phyloP scores from a whole-genome alignment of 2,113 vertebrate genomes.

The Phainopepla nitens region DNA sequence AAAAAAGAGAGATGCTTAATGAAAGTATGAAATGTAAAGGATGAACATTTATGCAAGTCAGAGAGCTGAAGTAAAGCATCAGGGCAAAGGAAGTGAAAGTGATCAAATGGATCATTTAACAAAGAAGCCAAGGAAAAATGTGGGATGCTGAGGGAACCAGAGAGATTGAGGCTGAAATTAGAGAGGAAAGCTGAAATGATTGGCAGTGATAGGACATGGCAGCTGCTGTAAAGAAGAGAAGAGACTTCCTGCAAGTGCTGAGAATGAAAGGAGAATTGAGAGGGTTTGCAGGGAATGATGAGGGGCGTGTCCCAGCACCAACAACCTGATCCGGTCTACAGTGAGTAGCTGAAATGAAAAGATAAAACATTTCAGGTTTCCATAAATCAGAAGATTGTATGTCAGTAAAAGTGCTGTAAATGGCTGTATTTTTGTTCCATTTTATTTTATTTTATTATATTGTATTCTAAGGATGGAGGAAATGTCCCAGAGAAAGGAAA shows the following conservation, averaged over 20 bases:
- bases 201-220: not conserved
- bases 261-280: not conserved
- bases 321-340: not conserved
- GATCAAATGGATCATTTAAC: not conserved
- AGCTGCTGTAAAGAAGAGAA: not conserved
- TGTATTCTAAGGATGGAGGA: not conserved
- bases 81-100: not conserved
- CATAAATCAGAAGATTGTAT: not conserved
- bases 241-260: not conserved
- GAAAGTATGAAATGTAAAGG: not conserved
- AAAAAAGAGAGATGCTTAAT: not conserved
- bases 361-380: not conserved
- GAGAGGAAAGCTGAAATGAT: not conserved
- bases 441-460: not conserved
- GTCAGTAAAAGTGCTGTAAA: not conserved
- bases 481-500: not conserved
- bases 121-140: not conserved
- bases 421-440: not conserved
- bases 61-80: not conserved
- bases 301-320: not conserved
- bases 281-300: not conserved
- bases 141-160: not conserved
- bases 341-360: not conserved
- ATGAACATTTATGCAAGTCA: not conserved
- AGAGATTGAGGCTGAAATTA: not conserved